Evolutionary conservation across 2,888 invertebrate genomes (phyloP).

Genomic region (Luperina nickerlii): DNA sequence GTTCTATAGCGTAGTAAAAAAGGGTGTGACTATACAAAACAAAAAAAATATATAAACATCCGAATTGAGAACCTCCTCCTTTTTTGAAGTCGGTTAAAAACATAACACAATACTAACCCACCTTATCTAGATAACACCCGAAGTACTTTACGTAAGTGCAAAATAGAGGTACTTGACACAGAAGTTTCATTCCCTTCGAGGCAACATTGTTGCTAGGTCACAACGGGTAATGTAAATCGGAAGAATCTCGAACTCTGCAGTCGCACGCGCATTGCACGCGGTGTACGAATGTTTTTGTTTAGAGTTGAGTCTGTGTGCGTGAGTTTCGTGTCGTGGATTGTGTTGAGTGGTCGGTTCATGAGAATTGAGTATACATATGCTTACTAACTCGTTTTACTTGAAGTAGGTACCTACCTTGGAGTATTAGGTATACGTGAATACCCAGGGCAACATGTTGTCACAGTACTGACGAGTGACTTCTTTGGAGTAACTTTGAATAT

Average conservation of each 20-base stretch:
- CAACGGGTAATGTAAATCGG: constrained; percentile 33
- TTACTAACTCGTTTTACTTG: constrained; percentile 11
- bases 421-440: background rate
- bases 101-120: background rate
- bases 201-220: constrained; percentile 41
- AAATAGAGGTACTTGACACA: background rate
- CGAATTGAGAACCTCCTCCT: too few relatives aligned
- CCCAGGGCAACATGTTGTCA: background rate
- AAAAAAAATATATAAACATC: too few relatives aligned
- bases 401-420: background rate
- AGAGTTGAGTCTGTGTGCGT: background rate
- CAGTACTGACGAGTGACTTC: too few relatives aligned
- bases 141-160: constrained; percentile 13
- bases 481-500: background rate
- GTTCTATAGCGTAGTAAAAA: constrained; percentile 2
- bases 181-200: background rate
- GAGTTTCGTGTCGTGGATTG: constrained; percentile 26
- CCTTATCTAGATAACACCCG: constrained; percentile 21
- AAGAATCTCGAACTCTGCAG: constrained; percentile 53
- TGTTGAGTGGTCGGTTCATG: constrained; percentile 2
- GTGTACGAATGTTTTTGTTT: constrained; percentile 43
- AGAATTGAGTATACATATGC: constrained; percentile 8
- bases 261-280: constrained; percentile 54
- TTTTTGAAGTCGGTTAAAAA: too few relatives aligned
- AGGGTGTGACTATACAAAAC: constrained; percentile 35